These are phyloP conservation scores for Colaptes auratus DNA, from an alignment of 2,113 vertebrate genomes.

Conservation along the genomic window DNA sequence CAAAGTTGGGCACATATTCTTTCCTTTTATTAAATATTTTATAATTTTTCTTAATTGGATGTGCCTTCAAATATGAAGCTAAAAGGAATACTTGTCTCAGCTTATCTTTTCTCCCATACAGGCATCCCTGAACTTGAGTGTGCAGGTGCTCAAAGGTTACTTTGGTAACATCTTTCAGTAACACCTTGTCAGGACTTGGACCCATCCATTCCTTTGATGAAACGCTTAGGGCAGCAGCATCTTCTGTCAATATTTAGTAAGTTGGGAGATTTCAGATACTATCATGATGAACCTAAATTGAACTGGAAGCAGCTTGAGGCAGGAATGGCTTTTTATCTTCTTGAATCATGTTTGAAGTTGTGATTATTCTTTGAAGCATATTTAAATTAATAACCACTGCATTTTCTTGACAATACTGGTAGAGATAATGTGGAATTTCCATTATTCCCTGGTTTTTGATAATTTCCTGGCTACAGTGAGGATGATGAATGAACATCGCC, in stretches of 20 bases:
- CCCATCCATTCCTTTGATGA: background rate
- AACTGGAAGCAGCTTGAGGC: conserved; percentile 52
- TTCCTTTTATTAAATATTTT: background rate
- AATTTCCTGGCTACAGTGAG: conserved; percentile 14
- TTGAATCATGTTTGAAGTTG: conserved; percentile 37
- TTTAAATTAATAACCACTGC: conserved; percentile 60
- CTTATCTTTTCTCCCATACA: background rate
- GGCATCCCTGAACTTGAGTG: background rate
- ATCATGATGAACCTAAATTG: conserved; percentile 25
- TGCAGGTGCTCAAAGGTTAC: conserved; percentile 21
- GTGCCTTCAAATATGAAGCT: background rate
- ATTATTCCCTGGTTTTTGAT: conserved; percentile 26
- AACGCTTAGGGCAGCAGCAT: conserved; percentile 16
- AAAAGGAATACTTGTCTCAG: background rate
- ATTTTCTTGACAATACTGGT: conserved; percentile 40
- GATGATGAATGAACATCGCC: conserved; percentile 28
- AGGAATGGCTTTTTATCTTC: conserved; percentile 55
- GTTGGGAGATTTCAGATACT: conserved; percentile 9
- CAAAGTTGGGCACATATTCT: background rate
- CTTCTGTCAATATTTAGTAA: conserved; percentile 10
- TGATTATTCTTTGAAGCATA: conserved; percentile 39
- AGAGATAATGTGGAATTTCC: conserved; percentile 39
- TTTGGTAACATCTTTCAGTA: background rate
- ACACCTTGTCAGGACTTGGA: background rate
- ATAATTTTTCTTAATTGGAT: background rate